A percentile compares a stretch with the other conserved stretches of the same genome.
Conservation (phyloP, 2,113 vertebrate species). For the Gasterosteus nipponicus region DNA sequence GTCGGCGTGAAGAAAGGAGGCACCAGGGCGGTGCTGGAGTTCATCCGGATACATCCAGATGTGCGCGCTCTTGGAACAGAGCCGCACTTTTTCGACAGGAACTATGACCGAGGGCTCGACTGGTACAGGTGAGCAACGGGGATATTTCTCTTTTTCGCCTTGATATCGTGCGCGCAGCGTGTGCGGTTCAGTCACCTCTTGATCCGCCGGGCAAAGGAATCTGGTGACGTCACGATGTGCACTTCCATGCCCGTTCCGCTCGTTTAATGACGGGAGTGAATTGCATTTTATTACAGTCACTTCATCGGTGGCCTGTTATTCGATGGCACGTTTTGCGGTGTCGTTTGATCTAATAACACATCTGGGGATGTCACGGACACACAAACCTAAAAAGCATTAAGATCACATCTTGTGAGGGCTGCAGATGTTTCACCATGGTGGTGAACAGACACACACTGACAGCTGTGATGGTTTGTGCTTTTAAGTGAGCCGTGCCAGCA, state of each 20-base stretch:
- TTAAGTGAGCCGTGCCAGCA: too few species aligned
- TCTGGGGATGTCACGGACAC: background rate
- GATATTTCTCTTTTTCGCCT: too few species aligned
- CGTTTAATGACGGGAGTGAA: background rate
- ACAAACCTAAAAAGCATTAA: background rate
- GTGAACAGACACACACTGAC: slow-evolving; percentile 31
- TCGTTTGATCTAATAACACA: background rate
- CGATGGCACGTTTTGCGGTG: background rate
- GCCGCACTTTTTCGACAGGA: slow-evolving; percentile 96
- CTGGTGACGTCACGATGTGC: background rate
- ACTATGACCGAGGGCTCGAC: slow-evolving; percentile 92
- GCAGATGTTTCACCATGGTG: slow-evolving; percentile 26
- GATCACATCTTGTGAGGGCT: background rate
- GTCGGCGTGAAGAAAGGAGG: slow-evolving; percentile 97
- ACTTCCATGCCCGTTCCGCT: background rate
- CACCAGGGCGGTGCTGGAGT: slow-evolving; percentile 94
- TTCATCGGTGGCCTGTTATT: background rate
- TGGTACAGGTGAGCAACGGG: slow-evolving; percentile 92
- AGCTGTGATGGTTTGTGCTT: too few species aligned
- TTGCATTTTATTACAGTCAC: background rate
- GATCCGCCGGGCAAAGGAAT: background rate
- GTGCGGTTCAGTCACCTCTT: background rate
- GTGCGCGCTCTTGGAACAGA: slow-evolving; percentile 94
- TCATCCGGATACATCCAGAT: slow-evolving; percentile 95
- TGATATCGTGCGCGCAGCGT: background rate